Evolutionary conservation across 2,888 invertebrate species (phyloP).

Genomic region (Acanthopleura granulata): DNA sequence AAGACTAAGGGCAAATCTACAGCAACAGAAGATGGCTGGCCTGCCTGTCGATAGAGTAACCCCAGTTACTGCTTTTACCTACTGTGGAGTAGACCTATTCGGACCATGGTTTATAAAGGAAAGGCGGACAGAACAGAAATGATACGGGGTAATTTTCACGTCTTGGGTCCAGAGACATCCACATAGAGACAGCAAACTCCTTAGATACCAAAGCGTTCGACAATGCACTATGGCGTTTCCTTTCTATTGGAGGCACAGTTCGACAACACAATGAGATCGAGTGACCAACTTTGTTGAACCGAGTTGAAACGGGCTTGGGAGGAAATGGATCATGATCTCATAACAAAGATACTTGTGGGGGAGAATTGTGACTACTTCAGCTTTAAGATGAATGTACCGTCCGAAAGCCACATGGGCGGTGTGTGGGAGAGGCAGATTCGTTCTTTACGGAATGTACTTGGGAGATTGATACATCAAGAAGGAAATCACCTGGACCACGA

Average conservation of each 20-base stretch:
- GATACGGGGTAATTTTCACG: too few species aligned
- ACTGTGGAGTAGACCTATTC: too few species aligned
- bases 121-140: too few species aligned
- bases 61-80: too few species aligned
- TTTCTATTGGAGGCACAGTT: slow-evolving; percentile 2
- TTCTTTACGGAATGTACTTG: slow-evolving; percentile 26
- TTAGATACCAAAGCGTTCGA: slow-evolving; percentile 28
- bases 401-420: slow-evolving; percentile 28
- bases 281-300: slow-evolving; percentile 35
- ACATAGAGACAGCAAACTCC: slow-evolving; percentile 20
- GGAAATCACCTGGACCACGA: slow-evolving; percentile 25
- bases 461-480: slow-evolving; percentile 15
- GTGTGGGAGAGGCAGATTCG: slow-evolving; percentile 30
- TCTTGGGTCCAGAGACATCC: too few species aligned
- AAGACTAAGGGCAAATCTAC: too few species aligned
- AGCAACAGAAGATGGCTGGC: too few species aligned
- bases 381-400: slow-evolving; percentile 22
- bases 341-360: slow-evolving; percentile 13
- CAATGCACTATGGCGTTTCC: slow-evolving; percentile 28
- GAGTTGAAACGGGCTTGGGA: background rate
- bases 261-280: slow-evolving; percentile 26
- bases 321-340: background rate
- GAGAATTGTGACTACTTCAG: background rate
- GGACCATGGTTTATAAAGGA: too few species aligned
- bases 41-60: too few species aligned